Percentiles rank a stretch among this genome's conserved stretches.
phyloP scores from a whole-genome alignment of 2,888 invertebrate genomes.

The Penaeus monodon region DNA sequence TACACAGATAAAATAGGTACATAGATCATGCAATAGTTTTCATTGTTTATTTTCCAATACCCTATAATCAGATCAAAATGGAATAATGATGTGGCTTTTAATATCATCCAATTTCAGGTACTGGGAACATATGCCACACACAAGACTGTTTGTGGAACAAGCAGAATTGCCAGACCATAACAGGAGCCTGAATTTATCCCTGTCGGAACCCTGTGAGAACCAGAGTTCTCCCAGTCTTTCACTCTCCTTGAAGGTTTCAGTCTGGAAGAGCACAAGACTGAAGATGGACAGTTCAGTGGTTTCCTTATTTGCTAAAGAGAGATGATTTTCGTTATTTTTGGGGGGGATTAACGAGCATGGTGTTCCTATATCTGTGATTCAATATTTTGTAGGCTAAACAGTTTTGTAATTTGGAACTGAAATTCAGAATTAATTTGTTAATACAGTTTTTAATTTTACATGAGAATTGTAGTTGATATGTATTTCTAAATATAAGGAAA shows the following conservation, averaged over 20 bases:
- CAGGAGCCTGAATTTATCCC: background rate
- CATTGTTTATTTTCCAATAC: background rate
- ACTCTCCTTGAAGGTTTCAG: background rate
- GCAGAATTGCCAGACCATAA: background rate
- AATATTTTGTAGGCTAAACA: no score
- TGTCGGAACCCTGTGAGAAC: background rate
- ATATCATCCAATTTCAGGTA: slow-evolving; percentile 7
- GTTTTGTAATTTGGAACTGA: no score
- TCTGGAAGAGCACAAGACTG: slow-evolving; percentile 29
- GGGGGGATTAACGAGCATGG: no score
- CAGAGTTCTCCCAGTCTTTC: background rate
- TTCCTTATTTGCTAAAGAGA: background rate
- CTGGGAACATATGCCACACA: slow-evolving; percentile 22
- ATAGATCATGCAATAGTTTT: no score
- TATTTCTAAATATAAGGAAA: no score
- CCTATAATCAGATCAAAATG: background rate
- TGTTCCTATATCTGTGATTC: no score
- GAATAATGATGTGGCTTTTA: background rate
- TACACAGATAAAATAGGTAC: no score
- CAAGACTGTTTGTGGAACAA: slow-evolving; percentile 17
- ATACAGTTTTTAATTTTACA: no score
- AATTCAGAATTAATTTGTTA: no score
- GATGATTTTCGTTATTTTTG: no score
- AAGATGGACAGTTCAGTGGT: background rate
- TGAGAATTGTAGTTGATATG: no score